A percentile compares a stretch with the other conserved stretches of the same genome.
Conservation (phyloP, 2,797 vertebrate genomes). For the Vipera latastei region DNA sequence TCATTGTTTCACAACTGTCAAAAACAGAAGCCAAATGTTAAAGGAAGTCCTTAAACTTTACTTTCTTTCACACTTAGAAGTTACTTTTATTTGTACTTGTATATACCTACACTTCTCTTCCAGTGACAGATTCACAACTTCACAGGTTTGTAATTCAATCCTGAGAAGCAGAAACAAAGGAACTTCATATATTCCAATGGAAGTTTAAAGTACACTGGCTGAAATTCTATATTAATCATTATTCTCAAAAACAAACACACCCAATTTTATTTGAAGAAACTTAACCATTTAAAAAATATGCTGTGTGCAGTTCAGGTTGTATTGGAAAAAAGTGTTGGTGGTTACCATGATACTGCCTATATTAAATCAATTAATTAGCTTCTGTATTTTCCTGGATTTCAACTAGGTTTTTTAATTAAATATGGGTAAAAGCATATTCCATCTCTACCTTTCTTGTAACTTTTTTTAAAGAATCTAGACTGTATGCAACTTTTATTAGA, state of each 20-base stretch:
- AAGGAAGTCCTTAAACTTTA: conserved; percentile 19
- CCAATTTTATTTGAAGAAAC: conserved; percentile 47
- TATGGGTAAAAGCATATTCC: not conserved
- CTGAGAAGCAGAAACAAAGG: conserved; percentile 20
- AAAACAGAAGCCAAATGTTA: not conserved
- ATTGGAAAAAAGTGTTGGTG: not conserved
- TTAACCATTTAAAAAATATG: conserved; percentile 41
- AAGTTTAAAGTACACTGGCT: conserved; percentile 16
- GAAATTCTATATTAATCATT: conserved; percentile 35
- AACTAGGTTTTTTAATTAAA: not conserved
- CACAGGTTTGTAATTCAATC: conserved; percentile 28
- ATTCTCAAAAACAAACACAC: conserved; percentile 53
- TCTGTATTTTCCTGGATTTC: not conserved
- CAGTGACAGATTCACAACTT: conserved; percentile 9
- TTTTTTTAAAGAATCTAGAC: not conserved
- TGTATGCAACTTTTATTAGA: not conserved
- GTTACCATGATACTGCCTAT: not conserved
- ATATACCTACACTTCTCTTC: not conserved
- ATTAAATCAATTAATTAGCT: not conserved
- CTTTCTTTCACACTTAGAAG: conserved; percentile 5
- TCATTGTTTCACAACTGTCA: not conserved
- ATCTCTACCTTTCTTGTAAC: not conserved
- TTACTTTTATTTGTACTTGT: conserved; percentile 5
- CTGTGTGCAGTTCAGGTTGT: not conserved
- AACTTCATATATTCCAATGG: not conserved